A percentile compares a stretch with the other conserved stretches of the same genome.
Conservation (phyloP, 2,797 vertebrate genomes). For the Pangasius djambal region DNA sequence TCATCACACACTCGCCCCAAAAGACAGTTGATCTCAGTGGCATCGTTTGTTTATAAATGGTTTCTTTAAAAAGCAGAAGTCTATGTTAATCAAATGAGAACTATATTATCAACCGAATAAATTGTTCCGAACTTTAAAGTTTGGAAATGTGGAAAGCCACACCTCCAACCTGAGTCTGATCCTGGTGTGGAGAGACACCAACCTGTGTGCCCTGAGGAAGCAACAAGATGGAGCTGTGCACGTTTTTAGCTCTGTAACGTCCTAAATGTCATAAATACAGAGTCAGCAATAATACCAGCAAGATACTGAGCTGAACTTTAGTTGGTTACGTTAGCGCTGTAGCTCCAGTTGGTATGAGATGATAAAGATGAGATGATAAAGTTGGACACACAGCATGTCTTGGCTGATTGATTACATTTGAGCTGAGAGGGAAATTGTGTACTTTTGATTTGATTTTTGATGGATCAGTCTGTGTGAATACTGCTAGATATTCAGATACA, state of each 20-base stretch:
- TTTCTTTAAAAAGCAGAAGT: neutral
- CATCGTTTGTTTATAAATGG: neutral
- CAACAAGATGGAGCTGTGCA: too few species aligned
- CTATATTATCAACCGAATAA: neutral
- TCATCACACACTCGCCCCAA: neutral
- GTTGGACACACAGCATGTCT: neutral
- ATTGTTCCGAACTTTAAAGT: too few species aligned
- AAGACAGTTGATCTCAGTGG: neutral
- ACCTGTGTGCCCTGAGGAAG: too few species aligned
- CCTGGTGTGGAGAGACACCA: too few species aligned
- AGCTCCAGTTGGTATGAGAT: neutral
- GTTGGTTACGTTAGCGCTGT: neutral
- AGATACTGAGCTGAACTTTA: neutral
- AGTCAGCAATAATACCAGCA: neutral
- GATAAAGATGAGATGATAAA: neutral
- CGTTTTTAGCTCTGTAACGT: too few species aligned
- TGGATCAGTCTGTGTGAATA: neutral
- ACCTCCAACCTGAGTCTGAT: neutral
- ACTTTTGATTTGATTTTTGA: neutral
- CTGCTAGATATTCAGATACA: neutral
- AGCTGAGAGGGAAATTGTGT: neutral
- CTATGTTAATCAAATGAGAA: too few species aligned
- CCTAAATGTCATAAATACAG: neutral
- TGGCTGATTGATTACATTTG: neutral
- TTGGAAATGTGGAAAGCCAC: neutral